Base-by-base conservation (phyloP, 2,797 vertebrate species). In the Passerculus sandwichensis region DNA sequence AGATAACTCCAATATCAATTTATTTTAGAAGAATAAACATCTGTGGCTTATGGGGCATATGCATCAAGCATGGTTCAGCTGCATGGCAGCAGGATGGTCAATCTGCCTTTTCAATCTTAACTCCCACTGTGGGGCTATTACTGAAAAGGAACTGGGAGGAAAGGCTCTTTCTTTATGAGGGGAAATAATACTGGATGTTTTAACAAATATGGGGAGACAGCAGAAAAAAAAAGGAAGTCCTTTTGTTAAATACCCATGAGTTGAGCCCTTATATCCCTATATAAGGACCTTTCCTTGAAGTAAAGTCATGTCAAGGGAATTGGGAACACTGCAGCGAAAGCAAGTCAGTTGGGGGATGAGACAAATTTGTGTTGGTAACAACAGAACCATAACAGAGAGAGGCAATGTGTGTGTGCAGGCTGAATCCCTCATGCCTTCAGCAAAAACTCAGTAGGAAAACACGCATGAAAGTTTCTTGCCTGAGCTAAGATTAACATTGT, bases 321-420 rank as follows among this genome's bases (percentile, higher is more conserved):
- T 92, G 60, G 16, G 80, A 92, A 30, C 73, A 76, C 30, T 56
- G 42, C 67, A 88, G 34, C 50, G 70, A 84, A 88, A 78, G 38
- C 47, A 75, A 93, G 32, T 75, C 66, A 30, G 19, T 15, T 53
- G 64, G 10, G 65, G 20, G 45, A 40, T 74, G 64, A 42, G 61
- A 88, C 18, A 88, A 85, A 40, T 36, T 51, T 70, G 48, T 88
- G 88, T 93, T 96, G 89, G 78, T 89, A 94, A 94, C 83, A 95
- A 90, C 93, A 96, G 70, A 91, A 87, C 61, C 71, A 62, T 67
- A 96, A 95, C 71, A 96, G 76, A 79, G 27, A 64, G 59, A 74
- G n/a, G 53, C 60, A 84, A 45, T 1, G 44, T 22, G 32, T 56
- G 53, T 9, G n/a, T 57, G 45, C 36, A 85, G 53, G 26, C 71